A percentile compares a stretch with the other conserved stretches of the same genome.
These are phyloP conservation scores for Champsocephalus esox DNA, from an alignment of 2,797 vertebrate genomes.

Conservation along the genomic window DNA sequence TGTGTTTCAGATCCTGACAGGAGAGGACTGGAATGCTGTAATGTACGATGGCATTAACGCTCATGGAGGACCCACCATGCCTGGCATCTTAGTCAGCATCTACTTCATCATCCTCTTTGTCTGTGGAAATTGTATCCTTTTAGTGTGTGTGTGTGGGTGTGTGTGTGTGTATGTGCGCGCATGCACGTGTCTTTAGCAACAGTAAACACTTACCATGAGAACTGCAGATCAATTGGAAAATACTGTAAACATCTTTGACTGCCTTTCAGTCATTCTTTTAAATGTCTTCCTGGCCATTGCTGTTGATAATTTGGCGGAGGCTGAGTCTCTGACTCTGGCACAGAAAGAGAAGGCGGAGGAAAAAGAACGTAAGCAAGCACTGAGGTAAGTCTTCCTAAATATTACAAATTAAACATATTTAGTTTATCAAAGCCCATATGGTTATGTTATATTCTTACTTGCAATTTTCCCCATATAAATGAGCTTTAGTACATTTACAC, in stretches of 20 bases:
- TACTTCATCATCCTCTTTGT: constrained; percentile 96
- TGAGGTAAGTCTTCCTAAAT: constrained; percentile 79
- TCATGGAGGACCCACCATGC: constrained; percentile 90
- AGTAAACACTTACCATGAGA: background rate
- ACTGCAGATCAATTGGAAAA: background rate
- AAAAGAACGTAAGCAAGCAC: constrained; percentile 89
- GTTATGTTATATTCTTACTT: background rate
- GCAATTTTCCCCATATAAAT: background rate
- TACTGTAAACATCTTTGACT: constrained; percentile 51
- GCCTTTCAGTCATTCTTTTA: constrained; percentile 89
- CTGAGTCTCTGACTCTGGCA: constrained; percentile 92
- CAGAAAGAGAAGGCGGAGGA: constrained; percentile 95
- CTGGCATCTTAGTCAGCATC: constrained; percentile 92
- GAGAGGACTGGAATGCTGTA: constrained; percentile 93
- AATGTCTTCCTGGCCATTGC: constrained; percentile 96
- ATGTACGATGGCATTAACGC: constrained; percentile 96
- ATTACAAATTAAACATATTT: background rate
- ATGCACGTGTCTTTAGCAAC: background rate
- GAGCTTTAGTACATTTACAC: background rate
- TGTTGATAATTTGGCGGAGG: constrained; percentile 94
- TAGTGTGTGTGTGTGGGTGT: background rate
- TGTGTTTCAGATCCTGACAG: constrained; percentile 89
- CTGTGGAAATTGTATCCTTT: constrained; percentile 95
- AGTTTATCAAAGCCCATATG: background rate
- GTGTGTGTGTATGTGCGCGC: constrained; percentile 4